Conservation (phyloP, 2,797 vertebrate genomes). For the Sebastes flavidus region DNA sequence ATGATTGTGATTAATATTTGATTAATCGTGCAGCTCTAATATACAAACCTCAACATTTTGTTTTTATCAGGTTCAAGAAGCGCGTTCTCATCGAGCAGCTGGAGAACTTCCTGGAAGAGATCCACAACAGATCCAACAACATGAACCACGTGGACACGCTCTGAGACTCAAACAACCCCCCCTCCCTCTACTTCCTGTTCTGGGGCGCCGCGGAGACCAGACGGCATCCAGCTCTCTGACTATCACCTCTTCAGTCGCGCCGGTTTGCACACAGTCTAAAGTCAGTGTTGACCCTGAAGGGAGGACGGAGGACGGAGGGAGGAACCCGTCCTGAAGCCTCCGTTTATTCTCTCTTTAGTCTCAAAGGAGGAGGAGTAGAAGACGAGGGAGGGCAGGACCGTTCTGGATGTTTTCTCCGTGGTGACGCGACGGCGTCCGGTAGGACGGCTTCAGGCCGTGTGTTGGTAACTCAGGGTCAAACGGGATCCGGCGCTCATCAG, state of each 20-base stretch:
- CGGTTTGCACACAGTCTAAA: slow-evolving; percentile 22
- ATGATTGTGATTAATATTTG: too few species aligned
- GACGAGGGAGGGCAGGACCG: not conserved
- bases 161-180: slow-evolving; percentile 44
- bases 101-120: slow-evolving; percentile 94
- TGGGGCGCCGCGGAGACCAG: slow-evolving; percentile 4
- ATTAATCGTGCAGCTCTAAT: not conserved
- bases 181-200: not conserved
- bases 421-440: not conserved
- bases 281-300: slow-evolving; percentile 15
- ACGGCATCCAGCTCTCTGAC: slow-evolving; percentile 26
- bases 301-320: not conserved
- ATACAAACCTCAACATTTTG: not conserved
- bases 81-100: slow-evolving; percentile 96
- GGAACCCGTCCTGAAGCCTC: not conserved
- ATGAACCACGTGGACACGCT: slow-evolving; percentile 88
- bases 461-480: slow-evolving; percentile 57
- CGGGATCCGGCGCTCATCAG: slow-evolving; percentile 31
- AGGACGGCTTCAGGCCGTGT: slow-evolving; percentile 15
- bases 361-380: not conserved
- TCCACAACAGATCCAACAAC: slow-evolving; percentile 90
- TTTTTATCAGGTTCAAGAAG: slow-evolving; percentile 92
- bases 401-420: slow-evolving; percentile 1
- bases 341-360: not conserved
- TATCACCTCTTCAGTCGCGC: not conserved